Conservation (phyloP, 2,888 invertebrate genomes). For the Caenorhabditis panamensis region DNA sequence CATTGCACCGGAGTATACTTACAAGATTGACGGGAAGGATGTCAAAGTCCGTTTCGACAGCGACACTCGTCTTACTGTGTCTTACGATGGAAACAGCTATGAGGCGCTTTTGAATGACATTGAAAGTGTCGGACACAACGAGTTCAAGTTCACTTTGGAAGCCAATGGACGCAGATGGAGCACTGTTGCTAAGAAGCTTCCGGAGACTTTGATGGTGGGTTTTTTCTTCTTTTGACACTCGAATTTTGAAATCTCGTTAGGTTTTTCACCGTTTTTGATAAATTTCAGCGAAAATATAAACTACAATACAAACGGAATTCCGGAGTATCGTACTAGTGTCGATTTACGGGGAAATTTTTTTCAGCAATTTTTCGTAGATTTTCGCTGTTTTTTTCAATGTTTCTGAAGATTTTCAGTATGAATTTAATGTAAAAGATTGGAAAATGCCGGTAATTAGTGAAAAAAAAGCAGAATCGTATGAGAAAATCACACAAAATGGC, state of each 20-base stretch:
- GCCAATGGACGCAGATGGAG: slow-evolving; percentile 74
- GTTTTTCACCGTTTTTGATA: not conserved
- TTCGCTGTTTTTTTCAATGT: not conserved
- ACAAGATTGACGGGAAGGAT: slow-evolving; percentile 62
- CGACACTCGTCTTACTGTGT: slow-evolving; percentile 38
- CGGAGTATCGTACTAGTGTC: too few species aligned
- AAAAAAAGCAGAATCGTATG: too few species aligned
- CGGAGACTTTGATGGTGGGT: slow-evolving; percentile 64
- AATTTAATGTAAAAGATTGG: too few species aligned
- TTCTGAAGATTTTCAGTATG: too few species aligned
- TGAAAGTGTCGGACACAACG: slow-evolving; percentile 25
- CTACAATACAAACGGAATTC: too few species aligned
- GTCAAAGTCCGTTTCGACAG: slow-evolving; percentile 61
- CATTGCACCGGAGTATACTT: slow-evolving; percentile 32
- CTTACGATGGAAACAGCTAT: slow-evolving; percentile 41
- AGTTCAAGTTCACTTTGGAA: slow-evolving; percentile 71
- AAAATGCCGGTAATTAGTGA: too few species aligned
- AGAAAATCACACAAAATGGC: too few species aligned
- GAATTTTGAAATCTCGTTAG: not conserved
- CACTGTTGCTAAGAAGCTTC: slow-evolving; percentile 70
- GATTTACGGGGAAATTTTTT: too few species aligned
- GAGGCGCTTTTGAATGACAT: slow-evolving; percentile 45
- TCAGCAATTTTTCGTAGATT: slow-evolving; percentile 5
- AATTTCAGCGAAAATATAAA: too few species aligned
- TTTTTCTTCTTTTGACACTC: not conserved